Percentiles rank a stretch among this genome's conserved stretches.
These are phyloP conservation scores for Paguma larvata DNA, from an alignment of 2,797 vertebrate genomes.

Conservation along the genomic window DNA sequence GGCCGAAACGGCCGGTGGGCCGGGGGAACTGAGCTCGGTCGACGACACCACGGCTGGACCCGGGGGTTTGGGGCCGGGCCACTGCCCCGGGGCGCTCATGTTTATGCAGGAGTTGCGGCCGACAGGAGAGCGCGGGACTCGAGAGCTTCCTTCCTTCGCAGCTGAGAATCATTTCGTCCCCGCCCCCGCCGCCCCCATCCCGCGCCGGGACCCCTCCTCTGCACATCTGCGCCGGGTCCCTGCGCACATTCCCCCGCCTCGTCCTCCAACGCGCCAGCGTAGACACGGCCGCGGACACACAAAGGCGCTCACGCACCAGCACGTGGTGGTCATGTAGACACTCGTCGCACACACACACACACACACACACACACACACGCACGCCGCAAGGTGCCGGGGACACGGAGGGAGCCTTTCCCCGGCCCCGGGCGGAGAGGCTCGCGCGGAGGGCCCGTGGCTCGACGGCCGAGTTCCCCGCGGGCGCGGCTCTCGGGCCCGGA, in stretches of 20 bases:
- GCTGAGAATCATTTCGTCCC: background rate
- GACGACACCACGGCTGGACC: background rate
- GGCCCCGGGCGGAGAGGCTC: background rate
- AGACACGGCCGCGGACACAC: background rate
- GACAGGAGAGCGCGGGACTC: background rate
- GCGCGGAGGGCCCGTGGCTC: background rate
- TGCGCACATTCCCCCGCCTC: background rate
- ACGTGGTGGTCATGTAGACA: background rate
- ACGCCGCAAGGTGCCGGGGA: too few relatives aligned
- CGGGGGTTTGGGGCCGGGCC: background rate
- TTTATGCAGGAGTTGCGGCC: background rate
- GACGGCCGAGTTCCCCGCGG: background rate
- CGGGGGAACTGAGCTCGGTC: fast-evolving
- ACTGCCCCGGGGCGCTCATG: background rate
- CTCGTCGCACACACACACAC: background rate
- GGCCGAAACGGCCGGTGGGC: background rate
- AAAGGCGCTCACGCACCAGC: background rate
- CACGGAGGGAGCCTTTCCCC: background rate
- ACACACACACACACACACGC: background rate
- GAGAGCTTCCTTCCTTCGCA: background rate
- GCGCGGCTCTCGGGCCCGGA: background rate
- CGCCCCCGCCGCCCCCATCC: too few relatives aligned
- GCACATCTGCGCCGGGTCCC: background rate
- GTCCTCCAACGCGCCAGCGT: background rate
- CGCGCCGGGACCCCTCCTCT: background rate